Evolutionary conservation across 1,140 invertebrate genomes (phyloP).

Genomic region (Belonocnema kinseyi): DNA sequence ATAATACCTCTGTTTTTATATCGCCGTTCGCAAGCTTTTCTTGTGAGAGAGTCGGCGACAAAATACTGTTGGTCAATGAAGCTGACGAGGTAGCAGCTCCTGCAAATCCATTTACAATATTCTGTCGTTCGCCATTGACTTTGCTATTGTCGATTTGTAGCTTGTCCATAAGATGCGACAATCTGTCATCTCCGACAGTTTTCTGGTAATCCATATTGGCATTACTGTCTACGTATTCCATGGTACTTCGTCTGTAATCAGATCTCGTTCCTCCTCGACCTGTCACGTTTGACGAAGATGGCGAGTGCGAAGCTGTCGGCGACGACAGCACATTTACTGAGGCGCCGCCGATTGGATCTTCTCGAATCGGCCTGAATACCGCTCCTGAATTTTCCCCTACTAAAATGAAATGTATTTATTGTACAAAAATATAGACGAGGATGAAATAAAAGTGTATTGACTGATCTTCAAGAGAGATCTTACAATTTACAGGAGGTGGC

Average conservation of each 20-base stretch:
- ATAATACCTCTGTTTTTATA: conserved; percentile 60
- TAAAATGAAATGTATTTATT: conserved; percentile 25
- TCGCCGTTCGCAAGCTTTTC: conserved; percentile 64
- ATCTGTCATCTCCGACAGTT: conserved; percentile 56
- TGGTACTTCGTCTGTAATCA: conserved; percentile 69
- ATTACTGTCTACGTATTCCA: conserved; percentile 76
- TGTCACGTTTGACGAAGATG: conserved; percentile 65
- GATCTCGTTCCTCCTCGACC: conserved; percentile 64
- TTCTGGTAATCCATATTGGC: conserved; percentile 67
- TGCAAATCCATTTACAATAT: conserved; percentile 42
- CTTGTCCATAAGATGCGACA: conserved; percentile 67
- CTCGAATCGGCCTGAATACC: conserved; percentile 70
- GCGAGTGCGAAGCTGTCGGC: conserved; percentile 57
- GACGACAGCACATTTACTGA: conserved; percentile 54
- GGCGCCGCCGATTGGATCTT: conserved; percentile 59
- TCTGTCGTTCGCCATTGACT: conserved; percentile 52
- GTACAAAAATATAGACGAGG: conserved; percentile 7
- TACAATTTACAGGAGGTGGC: conserved; percentile 60
- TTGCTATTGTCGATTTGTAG: conserved; percentile 65
- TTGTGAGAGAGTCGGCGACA: conserved; percentile 43
- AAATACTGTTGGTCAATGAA: conserved; percentile 15
- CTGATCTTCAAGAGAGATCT: conserved; percentile 50
- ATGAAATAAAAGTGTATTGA: neutral
- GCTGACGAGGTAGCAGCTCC: conserved; percentile 31
- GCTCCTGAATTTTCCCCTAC: conserved; percentile 52